Percentiles rank a stretch among this genome's conserved stretches.
Conservation (phyloP, 1,140 invertebrate genomes). For the Prorops nasuta region DNA sequence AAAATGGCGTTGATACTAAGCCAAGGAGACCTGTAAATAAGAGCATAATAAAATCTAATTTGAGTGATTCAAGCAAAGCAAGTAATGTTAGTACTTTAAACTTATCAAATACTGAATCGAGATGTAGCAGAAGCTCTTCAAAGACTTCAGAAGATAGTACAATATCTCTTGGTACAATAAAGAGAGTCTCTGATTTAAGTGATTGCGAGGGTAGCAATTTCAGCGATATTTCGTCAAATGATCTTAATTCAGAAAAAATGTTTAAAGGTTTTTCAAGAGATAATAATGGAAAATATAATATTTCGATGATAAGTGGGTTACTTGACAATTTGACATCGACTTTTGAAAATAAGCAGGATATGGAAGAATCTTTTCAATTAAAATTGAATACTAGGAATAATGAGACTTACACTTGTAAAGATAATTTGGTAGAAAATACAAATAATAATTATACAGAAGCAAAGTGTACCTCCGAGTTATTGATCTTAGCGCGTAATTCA, state of each 20-base stretch:
- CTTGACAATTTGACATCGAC: conserved; percentile 17
- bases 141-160: conserved; percentile 19
- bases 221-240: conserved; percentile 4
- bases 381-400: no score
- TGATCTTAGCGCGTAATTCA: conserved; percentile 24
- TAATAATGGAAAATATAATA: conserved; percentile 12
- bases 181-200: conserved; percentile 21
- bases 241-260: conserved; percentile 6
- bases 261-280: conserved; percentile 26
- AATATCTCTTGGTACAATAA: neutral
- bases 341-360: neutral
- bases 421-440: no score
- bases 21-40: conserved; percentile 16
- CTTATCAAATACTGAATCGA: neutral
- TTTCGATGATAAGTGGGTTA: conserved; percentile 22
- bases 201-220: conserved; percentile 25
- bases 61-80: conserved; percentile 19
- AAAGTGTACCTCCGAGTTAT: no score
- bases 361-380: neutral
- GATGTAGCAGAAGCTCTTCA: conserved; percentile 20
- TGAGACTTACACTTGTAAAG: no score
- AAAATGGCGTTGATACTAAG: conserved; percentile 30
- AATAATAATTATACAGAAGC: no score
- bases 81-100: conserved; percentile 18
- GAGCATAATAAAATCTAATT: conserved; percentile 15